Base-by-base conservation (phyloP, 2,113 vertebrate species). In the Hepsetus odoe region DNA sequence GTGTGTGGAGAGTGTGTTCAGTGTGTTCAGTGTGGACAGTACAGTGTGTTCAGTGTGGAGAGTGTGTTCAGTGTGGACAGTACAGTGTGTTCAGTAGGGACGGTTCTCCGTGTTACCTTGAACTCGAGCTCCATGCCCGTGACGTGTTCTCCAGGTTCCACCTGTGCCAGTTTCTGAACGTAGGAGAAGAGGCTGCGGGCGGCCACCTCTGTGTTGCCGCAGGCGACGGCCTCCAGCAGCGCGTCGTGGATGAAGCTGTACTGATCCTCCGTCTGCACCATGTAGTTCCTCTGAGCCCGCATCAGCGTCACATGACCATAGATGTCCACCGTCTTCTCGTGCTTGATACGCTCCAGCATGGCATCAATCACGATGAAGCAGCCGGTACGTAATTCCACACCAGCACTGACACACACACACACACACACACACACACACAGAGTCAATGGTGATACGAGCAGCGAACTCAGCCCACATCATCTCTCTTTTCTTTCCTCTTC, bases 191-290 rank as follows among this genome's bases (percentile, higher is more conserved):
- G 94, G 82, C 96, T 97, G 61, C 98, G 92, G 0, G 98, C 98
- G 0, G 97, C 96, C 51, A 98, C 96, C 86, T 99, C 97, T 0
- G 97, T 99, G 94, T 95, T 97, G 68, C 98, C 98, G 0, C 97
- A 98, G 83, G 97, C 96, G 10, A 98, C 97, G 0, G 98, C 98
- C 90, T 99, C 98, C 24, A 98, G 95, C 92, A 99, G 91, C 0
- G 98, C 96, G 32, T 99, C 98, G 3, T 99, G 98, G 78, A 99
- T 99, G 89, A 99, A 99, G 93, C 96, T 98, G 93, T 99, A 99
- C 93, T 99, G 98, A 88, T 99, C 97, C 81, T 99, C 98, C 0
- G 98, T 99, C 94, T 99, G 98, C 51, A 99, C 97, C 98, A 99
- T 99, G 92, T 99, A 99, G 90, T 99, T 99, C 9, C 98, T 90